Conservation (phyloP, 2,888 invertebrate genomes). For the Dryococelus australis region DNA sequence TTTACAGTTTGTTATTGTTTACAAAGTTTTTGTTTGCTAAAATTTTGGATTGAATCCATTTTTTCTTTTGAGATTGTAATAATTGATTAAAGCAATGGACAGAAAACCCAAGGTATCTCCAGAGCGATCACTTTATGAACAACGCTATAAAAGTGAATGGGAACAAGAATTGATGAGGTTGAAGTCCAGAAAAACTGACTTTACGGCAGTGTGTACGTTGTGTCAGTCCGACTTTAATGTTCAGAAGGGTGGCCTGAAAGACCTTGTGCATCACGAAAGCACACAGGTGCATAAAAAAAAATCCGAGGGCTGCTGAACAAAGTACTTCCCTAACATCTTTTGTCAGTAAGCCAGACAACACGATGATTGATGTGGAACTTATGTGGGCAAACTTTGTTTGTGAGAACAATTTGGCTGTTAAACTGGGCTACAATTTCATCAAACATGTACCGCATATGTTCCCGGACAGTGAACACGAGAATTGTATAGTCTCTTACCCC, state of each 20-base stretch:
- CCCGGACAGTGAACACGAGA: no score
- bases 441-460: no score
- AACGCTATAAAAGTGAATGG: background rate
- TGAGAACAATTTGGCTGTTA: slow-evolving; percentile 21
- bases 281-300: background rate
- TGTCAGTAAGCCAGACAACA: background rate
- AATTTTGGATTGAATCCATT: no score
- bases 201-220: background rate
- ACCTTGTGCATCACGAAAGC: background rate
- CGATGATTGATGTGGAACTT: background rate
- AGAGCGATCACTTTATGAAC: background rate
- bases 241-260: background rate
- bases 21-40: no score
- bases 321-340: background rate
- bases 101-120: background rate
- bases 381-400: slow-evolving; percentile 17
- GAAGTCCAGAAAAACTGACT: background rate
- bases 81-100: no score
- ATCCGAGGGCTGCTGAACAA: background rate
- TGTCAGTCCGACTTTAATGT: background rate
- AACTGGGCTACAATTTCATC: slow-evolving; percentile 17
- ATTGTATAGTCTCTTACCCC: no score
- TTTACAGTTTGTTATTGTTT: no score
- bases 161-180: no score
- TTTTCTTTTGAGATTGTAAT: no score